phyloP scores from a whole-genome alignment of 2,797 vertebrate genomes.

The Xerus rutilus region DNA sequence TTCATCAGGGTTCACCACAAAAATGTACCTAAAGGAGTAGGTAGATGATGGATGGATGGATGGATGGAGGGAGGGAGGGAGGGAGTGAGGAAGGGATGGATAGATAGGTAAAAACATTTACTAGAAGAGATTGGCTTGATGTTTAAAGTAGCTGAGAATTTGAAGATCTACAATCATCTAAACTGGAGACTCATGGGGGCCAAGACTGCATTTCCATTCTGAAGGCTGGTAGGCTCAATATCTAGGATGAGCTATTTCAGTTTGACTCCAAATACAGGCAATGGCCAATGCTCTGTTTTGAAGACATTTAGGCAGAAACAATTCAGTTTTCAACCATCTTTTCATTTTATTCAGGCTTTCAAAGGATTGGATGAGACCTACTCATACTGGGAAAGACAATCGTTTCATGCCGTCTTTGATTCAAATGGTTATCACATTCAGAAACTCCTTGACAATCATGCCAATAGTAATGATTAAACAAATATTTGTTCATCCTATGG shows the following conservation, averaged over 20 bases:
- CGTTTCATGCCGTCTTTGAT: neutral
- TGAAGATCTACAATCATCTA: neutral
- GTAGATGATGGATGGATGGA: neutral
- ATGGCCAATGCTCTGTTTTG: no score
- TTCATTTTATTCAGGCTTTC: neutral
- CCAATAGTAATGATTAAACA: neutral
- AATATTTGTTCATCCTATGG: rapidly evolving
- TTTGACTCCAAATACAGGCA: no score
- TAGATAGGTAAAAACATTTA: neutral
- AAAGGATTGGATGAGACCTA: neutral
- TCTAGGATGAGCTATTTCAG: neutral
- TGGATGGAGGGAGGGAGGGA: no score
- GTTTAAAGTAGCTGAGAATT: neutral
- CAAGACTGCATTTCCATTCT: neutral
- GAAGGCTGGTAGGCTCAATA: neutral
- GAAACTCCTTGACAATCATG: neutral
- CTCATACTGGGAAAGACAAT: neutral
- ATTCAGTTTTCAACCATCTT: neutral
- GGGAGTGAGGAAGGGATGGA: neutral
- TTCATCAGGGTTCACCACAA: neutral
- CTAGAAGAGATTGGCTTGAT: neutral
- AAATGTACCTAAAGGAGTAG: neutral
- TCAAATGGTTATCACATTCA: neutral
- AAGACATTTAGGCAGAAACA: neutral
- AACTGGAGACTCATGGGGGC: rapidly evolving